A percentile compares a stretch with the other conserved stretches of the same genome.
Conservation (phyloP, 1,140 invertebrate genomes). For the Coelopa frigida region DNA sequence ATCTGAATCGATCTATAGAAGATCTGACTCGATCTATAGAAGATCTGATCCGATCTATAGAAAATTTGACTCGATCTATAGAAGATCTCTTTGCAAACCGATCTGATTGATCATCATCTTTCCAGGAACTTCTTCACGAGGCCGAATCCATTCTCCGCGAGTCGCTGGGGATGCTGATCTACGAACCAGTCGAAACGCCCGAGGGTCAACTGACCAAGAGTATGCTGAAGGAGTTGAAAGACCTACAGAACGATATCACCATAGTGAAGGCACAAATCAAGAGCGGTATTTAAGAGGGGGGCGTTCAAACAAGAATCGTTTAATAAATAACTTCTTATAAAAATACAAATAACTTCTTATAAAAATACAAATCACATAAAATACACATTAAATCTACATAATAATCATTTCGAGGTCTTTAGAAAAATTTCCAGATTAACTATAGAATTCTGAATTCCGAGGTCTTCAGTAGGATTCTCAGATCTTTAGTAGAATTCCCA, state of each 20-base stretch:
- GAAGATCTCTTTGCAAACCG: too few species aligned
- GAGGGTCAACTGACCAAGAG: slow-evolving; percentile 61
- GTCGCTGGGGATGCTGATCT: slow-evolving; percentile 57
- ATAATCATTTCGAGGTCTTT: too few species aligned
- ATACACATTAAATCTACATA: neutral
- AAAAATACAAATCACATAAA: neutral
- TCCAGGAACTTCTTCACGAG: slow-evolving; percentile 46
- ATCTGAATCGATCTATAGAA: too few species aligned
- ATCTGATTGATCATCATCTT: neutral
- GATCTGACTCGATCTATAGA: too few species aligned
- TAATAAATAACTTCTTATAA: neutral
- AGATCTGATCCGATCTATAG: too few species aligned
- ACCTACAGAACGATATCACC: slow-evolving; percentile 51
- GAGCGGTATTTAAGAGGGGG: too few species aligned
- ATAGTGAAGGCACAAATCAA: slow-evolving; percentile 8
- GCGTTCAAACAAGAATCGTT: too few species aligned
- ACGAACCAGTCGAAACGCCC: slow-evolving; percentile 63
- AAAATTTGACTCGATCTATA: too few species aligned
- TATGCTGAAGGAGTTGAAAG: slow-evolving; percentile 58
- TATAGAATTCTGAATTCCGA: too few species aligned
- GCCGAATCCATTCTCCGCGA: slow-evolving; percentile 55
- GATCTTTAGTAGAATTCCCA: too few species aligned
- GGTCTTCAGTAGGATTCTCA: too few species aligned
- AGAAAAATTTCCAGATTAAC: too few species aligned
- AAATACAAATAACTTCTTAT: neutral